Evolutionary conservation across 2,888 invertebrate genomes (phyloP).

Genomic region (Tuberolachnus salignus): DNA sequence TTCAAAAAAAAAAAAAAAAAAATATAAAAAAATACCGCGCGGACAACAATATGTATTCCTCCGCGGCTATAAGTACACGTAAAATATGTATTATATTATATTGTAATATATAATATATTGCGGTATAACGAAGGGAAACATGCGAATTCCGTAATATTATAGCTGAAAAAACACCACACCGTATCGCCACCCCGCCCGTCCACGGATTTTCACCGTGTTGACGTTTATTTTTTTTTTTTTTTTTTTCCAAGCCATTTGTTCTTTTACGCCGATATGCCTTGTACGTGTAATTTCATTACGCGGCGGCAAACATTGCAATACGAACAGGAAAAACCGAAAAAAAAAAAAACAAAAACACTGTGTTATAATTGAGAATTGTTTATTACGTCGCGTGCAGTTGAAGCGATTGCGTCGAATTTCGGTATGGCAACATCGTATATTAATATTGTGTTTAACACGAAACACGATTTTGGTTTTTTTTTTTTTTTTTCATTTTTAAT

Average conservation of each 20-base stretch:
- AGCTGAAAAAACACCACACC: not conserved
- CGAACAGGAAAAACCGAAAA: too few relatives aligned
- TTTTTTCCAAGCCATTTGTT: slow-evolving; percentile 1
- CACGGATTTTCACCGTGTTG: too few relatives aligned
- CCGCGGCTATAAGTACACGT: not conserved
- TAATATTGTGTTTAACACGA: slow-evolving; percentile 3
- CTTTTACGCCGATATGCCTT: not conserved
- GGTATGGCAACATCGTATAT: not conserved
- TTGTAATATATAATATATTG: not conserved
- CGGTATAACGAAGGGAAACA: not conserved
- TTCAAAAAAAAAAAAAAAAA: not conserved
- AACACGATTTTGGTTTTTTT: slow-evolving; percentile 11
- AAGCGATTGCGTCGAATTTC: not conserved
- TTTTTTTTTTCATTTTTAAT: not conserved
- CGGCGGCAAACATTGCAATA: not conserved
- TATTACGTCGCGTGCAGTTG: slow-evolving; percentile 25
- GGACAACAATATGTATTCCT: not conserved
- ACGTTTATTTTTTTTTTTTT: too few relatives aligned
- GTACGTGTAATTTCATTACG: slow-evolving; percentile 2
- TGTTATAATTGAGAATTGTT: slow-evolving; percentile 36
- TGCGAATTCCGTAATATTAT: not conserved
- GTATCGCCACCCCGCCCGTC: not conserved
- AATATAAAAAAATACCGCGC: not conserved
- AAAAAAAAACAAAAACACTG: not conserved
- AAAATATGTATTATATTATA: not conserved